Evolutionary conservation across 2,797 vertebrate genomes (phyloP).

Genomic region (Spinus pinus): DNA sequence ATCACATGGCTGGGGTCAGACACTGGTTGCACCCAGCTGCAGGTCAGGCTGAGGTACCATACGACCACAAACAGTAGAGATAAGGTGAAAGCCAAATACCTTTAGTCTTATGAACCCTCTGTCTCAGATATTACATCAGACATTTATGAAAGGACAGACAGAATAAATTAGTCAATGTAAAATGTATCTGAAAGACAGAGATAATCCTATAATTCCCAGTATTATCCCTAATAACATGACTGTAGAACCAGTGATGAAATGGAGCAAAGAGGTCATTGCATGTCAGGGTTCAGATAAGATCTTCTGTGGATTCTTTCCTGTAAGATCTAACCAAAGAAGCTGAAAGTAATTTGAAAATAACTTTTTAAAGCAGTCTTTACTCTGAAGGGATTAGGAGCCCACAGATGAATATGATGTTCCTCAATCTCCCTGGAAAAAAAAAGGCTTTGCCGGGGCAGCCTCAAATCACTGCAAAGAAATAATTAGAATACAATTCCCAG

Average conservation of each 20-base stretch:
- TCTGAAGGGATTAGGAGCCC: neutral
- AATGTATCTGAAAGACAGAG: neutral
- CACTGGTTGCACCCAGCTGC: neutral
- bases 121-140: neutral
- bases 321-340: neutral
- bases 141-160: conserved; percentile 23
- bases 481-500: neutral
- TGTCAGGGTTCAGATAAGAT: conserved; percentile 16
- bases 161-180: conserved; percentile 37
- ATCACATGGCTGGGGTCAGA: conserved; percentile 27
- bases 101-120: neutral
- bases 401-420: neutral
- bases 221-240: conserved; percentile 21
- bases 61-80: neutral
- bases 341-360: conserved; percentile 3
- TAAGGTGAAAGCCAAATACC: conserved; percentile 34
- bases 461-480: neutral
- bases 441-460: neutral
- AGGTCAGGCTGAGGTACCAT: neutral
- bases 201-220: conserved; percentile 38
- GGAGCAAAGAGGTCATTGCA: conserved; percentile 7
- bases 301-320: neutral
- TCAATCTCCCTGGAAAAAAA: neutral
- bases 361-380: neutral
- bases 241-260: conserved; percentile 11